phyloP scores from a whole-genome alignment of 1,140 invertebrate species.

The Drosophila ironensis region DNA sequence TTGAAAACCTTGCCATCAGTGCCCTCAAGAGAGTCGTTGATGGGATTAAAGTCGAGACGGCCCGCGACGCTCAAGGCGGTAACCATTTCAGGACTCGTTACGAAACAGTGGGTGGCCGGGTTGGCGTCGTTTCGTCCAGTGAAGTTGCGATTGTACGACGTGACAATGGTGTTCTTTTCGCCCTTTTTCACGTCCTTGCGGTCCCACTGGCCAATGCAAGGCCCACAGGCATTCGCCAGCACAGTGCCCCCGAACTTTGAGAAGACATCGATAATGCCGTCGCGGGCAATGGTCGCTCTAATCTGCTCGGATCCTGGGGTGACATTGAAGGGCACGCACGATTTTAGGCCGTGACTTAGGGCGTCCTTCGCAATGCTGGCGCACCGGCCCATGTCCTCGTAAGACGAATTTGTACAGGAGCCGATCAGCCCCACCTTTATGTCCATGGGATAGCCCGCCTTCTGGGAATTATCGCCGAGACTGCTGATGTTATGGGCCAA shows the following conservation, averaged over 20 bases:
- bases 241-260: constrained; percentile 87
- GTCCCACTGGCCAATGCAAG: constrained; percentile 99
- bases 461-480: constrained; percentile 91
- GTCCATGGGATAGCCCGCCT: constrained; percentile 97
- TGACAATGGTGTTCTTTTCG: constrained; percentile 99
- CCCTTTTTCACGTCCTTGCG: constrained; percentile 98
- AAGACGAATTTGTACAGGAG: constrained; percentile 99
- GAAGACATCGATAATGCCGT: constrained; percentile 93
- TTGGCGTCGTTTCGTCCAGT: constrained; percentile 99
- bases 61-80: constrained; percentile 97
- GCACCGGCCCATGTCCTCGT: constrained; percentile 99
- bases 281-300: constrained; percentile 98
- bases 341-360: constrained; percentile 94
- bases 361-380: constrained; percentile 97
- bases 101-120: constrained; percentile 98
- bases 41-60: constrained; percentile 96
- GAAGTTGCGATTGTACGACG: constrained; percentile 99
- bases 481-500: constrained; percentile 97
- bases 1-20: constrained; percentile 95
- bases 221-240: constrained; percentile 99
- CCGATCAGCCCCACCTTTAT: constrained; percentile 99
- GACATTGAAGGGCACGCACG: constrained; percentile 98
- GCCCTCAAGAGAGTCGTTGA: constrained; percentile 91
- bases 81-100: constrained; percentile 98
- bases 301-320: constrained; percentile 99